A percentile compares a stretch with the other conserved stretches of the same genome.
Conservation (phyloP, 2,113 vertebrate genomes). For the Chamaetylas fuelleborni region DNA sequence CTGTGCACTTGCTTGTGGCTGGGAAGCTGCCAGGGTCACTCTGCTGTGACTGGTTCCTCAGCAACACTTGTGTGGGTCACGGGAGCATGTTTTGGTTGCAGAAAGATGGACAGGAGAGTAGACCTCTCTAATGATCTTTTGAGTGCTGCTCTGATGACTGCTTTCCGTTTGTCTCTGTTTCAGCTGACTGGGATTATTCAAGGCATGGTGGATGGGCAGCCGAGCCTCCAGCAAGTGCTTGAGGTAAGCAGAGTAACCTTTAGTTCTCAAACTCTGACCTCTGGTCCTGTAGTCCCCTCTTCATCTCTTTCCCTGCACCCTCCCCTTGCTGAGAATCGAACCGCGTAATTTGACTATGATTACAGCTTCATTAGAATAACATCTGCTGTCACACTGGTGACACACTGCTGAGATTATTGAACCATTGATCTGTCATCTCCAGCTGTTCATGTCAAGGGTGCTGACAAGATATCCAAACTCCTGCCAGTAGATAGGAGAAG, state of each 20-base stretch:
- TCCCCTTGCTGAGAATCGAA: conserved; percentile 70
- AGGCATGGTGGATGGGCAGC: conserved; percentile 85
- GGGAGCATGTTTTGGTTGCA: neutral
- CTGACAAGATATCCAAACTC: conserved; percentile 73
- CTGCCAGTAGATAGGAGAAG: conserved; percentile 43
- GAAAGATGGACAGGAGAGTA: neutral
- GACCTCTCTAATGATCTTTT: neutral
- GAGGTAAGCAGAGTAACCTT: conserved; percentile 81
- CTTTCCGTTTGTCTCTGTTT: conserved; percentile 64
- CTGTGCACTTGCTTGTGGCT: neutral
- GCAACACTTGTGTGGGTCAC: neutral
- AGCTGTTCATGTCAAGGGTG: conserved; percentile 79
- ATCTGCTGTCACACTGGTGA: conserved; percentile 78
- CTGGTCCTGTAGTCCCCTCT: conserved; percentile 39
- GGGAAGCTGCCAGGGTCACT: neutral
- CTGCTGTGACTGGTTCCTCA: neutral
- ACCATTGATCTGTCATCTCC: conserved; percentile 85
- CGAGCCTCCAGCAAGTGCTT: conserved; percentile 81
- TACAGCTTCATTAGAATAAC: conserved; percentile 83
- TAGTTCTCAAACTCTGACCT: conserved; percentile 73
- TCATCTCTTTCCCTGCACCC: conserved; percentile 43
- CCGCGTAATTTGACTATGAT: conserved; percentile 80
- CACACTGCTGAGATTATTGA: conserved; percentile 78
- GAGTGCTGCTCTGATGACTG: neutral
- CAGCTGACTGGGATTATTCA: conserved; percentile 85